Conservation (phyloP, 1,140 invertebrate genomes). For the Drosophila yakuba region DNA sequence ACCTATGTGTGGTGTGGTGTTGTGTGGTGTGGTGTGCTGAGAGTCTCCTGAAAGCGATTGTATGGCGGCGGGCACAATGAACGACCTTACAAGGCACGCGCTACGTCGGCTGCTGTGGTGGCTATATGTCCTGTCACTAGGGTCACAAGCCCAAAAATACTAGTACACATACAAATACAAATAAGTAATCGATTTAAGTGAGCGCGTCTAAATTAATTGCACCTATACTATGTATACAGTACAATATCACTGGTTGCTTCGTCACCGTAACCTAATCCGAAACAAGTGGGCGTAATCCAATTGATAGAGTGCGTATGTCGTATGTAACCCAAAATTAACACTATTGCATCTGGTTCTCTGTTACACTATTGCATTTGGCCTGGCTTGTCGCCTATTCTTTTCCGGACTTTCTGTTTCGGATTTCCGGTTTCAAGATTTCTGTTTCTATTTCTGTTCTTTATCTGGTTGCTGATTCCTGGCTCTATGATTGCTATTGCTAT, state of each 20-base stretch:
- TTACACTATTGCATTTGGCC: conserved; percentile 51
- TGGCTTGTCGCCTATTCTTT: conserved; percentile 47
- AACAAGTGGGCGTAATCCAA: conserved; percentile 74
- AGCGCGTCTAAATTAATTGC: conserved; percentile 84
- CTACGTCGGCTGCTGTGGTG: conserved; percentile 33
- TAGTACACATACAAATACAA: conserved; percentile 51
- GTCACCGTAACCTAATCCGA: conserved; percentile 81
- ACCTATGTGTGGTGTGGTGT: not conserved
- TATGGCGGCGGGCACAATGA: conserved; percentile 61
- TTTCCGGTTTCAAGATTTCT: conserved; percentile 34
- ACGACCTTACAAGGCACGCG: conserved; percentile 77
- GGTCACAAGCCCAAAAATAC: conserved; percentile 43
- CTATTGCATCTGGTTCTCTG: conserved; percentile 27
- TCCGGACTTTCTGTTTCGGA: conserved; percentile 28
- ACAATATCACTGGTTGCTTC: conserved; percentile 85
- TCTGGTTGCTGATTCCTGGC: not conserved
- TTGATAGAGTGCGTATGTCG: conserved; percentile 64
- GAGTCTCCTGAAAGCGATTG: conserved; percentile 80
- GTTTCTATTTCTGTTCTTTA: conserved; percentile 27
- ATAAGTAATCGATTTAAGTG: conserved; percentile 77
- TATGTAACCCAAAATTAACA: conserved; percentile 35
- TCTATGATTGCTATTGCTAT: conserved; percentile 51
- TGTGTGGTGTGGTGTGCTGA: conserved; percentile 11
- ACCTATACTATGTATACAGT: conserved; percentile 85
- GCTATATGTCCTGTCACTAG: conserved; percentile 28